Percentiles rank a stretch among this genome's conserved stretches.
Conservation (phyloP, 2,888 invertebrate species). For the Spodoptera littoralis region DNA sequence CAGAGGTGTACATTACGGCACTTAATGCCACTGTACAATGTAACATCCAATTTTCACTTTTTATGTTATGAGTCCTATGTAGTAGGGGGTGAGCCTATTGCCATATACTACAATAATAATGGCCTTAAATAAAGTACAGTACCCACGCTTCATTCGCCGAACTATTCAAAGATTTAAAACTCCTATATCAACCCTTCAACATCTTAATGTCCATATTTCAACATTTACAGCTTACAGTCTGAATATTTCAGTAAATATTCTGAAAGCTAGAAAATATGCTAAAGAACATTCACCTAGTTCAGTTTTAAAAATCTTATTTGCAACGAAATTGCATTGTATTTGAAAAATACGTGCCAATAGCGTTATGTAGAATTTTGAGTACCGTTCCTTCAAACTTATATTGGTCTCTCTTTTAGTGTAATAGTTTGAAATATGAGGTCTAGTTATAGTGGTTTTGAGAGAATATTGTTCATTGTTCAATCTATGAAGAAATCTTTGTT, state of each 20-base stretch:
- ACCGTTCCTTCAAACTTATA: slow-evolving; percentile 33
- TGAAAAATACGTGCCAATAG: slow-evolving; percentile 50
- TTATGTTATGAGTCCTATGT: too few species aligned
- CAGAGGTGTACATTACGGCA: too few species aligned
- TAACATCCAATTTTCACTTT: too few species aligned
- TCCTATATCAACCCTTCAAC: not conserved
- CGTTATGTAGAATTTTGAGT: slow-evolving; percentile 47
- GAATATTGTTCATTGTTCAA: slow-evolving; percentile 22
- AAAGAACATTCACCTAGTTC: slow-evolving; percentile 39
- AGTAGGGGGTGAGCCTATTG: too few species aligned
- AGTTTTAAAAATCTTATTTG: slow-evolving; percentile 55
- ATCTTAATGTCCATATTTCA: slow-evolving; percentile 14
- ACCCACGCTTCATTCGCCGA: too few species aligned
- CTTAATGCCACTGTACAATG: too few species aligned
- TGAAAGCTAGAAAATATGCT: slow-evolving; percentile 41
- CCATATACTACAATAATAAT: too few species aligned
- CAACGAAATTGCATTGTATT: slow-evolving; percentile 41
- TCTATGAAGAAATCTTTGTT: slow-evolving; percentile 32
- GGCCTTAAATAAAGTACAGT: too few species aligned
- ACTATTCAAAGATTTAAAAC: too few species aligned
- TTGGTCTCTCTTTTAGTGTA: slow-evolving; percentile 30
- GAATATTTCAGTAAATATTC: slow-evolving; percentile 34
- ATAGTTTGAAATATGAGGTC: slow-evolving; percentile 14
- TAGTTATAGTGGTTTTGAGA: slow-evolving; percentile 20
- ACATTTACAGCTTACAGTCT: slow-evolving; percentile 27